These are phyloP conservation scores for Neotoma lepida DNA, from an alignment of 2,113 vertebrate genomes.

Conservation along the genomic window DNA sequence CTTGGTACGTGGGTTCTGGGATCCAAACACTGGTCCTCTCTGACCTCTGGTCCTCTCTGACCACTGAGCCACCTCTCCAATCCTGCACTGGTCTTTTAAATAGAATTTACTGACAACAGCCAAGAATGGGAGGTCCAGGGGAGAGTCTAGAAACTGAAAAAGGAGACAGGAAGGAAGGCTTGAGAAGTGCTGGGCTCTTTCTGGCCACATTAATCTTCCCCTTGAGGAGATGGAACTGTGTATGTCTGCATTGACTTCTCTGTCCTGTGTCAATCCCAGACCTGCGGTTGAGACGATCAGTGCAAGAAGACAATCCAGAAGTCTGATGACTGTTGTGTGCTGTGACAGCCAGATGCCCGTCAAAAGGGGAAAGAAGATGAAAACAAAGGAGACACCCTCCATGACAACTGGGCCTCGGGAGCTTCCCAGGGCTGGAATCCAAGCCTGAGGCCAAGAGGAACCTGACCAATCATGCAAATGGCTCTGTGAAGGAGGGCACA, in stretches of 20 bases:
- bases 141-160: neutral
- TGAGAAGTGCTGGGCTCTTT: neutral
- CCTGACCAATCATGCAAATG: neutral
- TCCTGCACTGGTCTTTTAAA: neutral
- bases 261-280: slow-evolving; percentile 65
- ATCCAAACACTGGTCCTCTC: too few species aligned
- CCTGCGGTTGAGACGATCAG: slow-evolving; percentile 57
- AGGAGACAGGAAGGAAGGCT: neutral
- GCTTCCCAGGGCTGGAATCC: neutral
- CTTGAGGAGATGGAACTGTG: neutral
- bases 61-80: neutral
- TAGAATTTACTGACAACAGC: neutral
- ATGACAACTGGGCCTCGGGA: neutral
- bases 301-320: slow-evolving; percentile 46
- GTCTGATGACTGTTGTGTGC: neutral
- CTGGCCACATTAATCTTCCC: neutral
- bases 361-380: neutral
- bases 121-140: neutral
- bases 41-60: too few species aligned
- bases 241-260: neutral
- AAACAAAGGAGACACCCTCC: neutral
- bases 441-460: neutral
- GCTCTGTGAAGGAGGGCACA: neutral
- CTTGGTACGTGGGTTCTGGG: neutral
- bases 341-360: neutral